These are phyloP conservation scores for Arctopsyche grandis DNA, from an alignment of 1,140 invertebrate genomes.

Conservation along the genomic window DNA sequence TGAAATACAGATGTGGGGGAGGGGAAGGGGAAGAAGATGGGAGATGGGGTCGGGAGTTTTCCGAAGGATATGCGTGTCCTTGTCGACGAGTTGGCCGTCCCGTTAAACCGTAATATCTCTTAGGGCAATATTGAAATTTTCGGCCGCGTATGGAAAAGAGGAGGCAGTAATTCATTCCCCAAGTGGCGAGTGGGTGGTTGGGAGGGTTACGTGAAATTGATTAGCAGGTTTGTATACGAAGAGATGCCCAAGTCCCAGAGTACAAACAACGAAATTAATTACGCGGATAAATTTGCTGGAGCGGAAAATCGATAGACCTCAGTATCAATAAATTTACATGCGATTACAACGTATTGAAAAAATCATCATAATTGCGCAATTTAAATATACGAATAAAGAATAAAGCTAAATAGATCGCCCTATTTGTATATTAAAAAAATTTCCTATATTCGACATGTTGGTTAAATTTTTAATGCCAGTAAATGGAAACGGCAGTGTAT, in stretches of 20 bases:
- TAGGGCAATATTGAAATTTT: slow-evolving; percentile 12
- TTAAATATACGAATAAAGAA: no score
- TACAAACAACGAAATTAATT: slow-evolving; percentile 37
- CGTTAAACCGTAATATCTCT: slow-evolving; percentile 15
- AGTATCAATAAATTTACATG: slow-evolving; percentile 32
- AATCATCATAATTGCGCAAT: no score
- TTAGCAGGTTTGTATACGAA: slow-evolving; percentile 16
- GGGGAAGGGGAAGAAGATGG: no score
- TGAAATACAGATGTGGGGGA: no score
- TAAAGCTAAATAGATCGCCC: no score
- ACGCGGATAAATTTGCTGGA: slow-evolving; percentile 23
- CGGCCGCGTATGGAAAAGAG: background rate
- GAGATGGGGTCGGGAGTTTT: no score
- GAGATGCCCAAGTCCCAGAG: slow-evolving; percentile 4
- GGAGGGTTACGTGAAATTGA: slow-evolving; percentile 18
- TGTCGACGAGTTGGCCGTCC: slow-evolving; percentile 7
- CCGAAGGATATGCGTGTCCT: no score
- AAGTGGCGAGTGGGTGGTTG: background rate
- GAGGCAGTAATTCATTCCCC: background rate
- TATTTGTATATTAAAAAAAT: no score
- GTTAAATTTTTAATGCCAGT: no score
- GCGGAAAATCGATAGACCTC: slow-evolving; percentile 6
- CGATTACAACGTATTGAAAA: background rate
- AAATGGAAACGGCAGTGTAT: no score
- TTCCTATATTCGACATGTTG: no score